Evolutionary conservation across 1,140 invertebrate genomes (phyloP).

Genomic region (Drosophila nikananu): DNA sequence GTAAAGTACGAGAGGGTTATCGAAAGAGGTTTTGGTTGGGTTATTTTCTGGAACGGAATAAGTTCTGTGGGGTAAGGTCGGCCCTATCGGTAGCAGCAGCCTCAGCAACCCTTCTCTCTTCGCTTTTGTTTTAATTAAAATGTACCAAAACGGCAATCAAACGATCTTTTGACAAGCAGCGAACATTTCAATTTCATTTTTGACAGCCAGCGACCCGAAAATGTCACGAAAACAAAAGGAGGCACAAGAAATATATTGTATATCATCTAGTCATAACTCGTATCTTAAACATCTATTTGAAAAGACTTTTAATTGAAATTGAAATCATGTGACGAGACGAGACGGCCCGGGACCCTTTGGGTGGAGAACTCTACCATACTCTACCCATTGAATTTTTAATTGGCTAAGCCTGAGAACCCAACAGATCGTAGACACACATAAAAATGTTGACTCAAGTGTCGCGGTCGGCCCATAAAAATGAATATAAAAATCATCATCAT

Average conservation of each 20-base stretch:
- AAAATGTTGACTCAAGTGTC: conserved; percentile 47
- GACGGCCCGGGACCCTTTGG: conserved; percentile 1
- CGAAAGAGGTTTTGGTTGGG: conserved; percentile 18
- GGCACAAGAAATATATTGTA: conserved; percentile 12
- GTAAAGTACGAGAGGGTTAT: conserved; percentile 7
- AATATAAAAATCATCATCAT: conserved; percentile 48
- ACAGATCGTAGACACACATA: conserved; percentile 10
- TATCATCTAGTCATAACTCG: conserved; percentile 47
- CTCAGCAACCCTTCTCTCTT: conserved; percentile 10
- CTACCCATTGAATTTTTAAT: conserved; percentile 41
- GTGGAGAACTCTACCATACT: neutral
- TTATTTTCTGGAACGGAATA: conserved; percentile 9
- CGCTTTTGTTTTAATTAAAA: conserved; percentile 45
- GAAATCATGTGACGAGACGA: conserved; percentile 45
- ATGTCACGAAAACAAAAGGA: conserved; percentile 33
- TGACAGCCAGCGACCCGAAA: conserved; percentile 34
- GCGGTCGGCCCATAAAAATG: conserved; percentile 33
- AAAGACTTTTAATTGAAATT: conserved; percentile 46
- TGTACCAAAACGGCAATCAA: conserved; percentile 43
- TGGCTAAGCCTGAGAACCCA: conserved; percentile 36
- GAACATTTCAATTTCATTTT: conserved; percentile 53
- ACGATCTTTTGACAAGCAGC: conserved; percentile 34
- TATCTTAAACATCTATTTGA: conserved; percentile 43
- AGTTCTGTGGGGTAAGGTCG: conserved; percentile 48
- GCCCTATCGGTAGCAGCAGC: conserved; percentile 2